Evolutionary conservation across 2,888 invertebrate genomes (phyloP).

Genomic region (Athripsodes cinereus): DNA sequence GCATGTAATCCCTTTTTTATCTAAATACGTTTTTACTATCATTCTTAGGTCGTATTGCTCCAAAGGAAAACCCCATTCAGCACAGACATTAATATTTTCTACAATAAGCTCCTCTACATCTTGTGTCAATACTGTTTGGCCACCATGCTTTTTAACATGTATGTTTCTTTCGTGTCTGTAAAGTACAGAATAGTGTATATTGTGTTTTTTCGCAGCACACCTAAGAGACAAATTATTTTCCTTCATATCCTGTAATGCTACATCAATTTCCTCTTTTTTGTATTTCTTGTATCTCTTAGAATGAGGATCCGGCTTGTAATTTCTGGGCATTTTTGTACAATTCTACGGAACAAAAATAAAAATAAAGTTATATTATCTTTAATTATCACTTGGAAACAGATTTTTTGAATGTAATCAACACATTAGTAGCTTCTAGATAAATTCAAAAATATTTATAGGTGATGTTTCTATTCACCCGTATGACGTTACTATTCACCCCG

Average conservation of each 20-base stretch:
- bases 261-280: background rate
- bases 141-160: background rate
- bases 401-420: no score
- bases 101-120: slow-evolving; percentile 8
- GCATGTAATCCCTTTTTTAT: slow-evolving; percentile 8
- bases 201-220: background rate
- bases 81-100: slow-evolving; percentile 10
- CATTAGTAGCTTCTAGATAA: no score
- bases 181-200: background rate
- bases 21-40: slow-evolving; percentile 12
- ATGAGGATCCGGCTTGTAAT: slow-evolving; percentile 1
- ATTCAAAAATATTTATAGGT: no score
- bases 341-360: background rate
- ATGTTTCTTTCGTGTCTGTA: background rate
- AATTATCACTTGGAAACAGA: no score
- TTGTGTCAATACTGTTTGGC: background rate
- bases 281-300: background rate
- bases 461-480: no score
- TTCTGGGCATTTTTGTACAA: background rate
- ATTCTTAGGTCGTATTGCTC: slow-evolving; percentile 1
- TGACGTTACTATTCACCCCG: no score
- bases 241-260: background rate
- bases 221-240: background rate
- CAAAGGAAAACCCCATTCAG: slow-evolving; percentile 7
- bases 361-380: no score